Percentiles rank a stretch among this genome's conserved stretches.
Conservation (phyloP, 2,113 vertebrate genomes). For the Thamnophis sirtalis region DNA sequence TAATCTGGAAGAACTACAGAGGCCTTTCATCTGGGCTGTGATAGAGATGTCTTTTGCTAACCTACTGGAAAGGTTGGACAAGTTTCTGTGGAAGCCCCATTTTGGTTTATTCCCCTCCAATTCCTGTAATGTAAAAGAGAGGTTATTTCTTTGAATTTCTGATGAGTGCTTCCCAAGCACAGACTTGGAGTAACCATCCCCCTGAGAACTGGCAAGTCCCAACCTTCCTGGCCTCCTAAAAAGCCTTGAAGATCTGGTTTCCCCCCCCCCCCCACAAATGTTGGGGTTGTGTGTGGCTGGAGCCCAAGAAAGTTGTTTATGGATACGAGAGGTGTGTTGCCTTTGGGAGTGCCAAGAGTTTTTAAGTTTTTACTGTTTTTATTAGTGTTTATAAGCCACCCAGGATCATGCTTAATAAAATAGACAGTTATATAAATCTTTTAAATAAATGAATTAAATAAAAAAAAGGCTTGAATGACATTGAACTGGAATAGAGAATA, state of each 20-base stretch:
- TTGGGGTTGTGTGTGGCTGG: background rate
- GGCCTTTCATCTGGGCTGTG: conserved; percentile 24
- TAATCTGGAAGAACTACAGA: conserved; percentile 32
- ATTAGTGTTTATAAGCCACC: background rate
- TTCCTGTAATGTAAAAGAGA: conserved; percentile 43
- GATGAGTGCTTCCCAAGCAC: conserved; percentile 49
- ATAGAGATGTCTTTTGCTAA: conserved; percentile 20
- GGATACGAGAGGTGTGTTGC: background rate
- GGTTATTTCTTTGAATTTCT: conserved; percentile 49
- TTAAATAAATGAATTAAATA: background rate
- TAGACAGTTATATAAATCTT: background rate
- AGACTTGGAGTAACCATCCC: conserved; percentile 18
- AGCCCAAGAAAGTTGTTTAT: background rate
- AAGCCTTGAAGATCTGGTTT: background rate
- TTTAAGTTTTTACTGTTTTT: background rate
- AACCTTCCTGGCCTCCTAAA: background rate
- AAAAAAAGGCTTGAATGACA: conserved; percentile 13
- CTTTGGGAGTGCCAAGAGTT: background rate
- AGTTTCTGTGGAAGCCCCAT: conserved; percentile 34
- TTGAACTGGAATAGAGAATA: background rate
- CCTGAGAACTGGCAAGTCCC: background rate
- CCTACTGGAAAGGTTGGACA: conserved; percentile 6
- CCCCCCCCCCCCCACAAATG: background rate
- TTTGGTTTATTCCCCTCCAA: conserved; percentile 47
- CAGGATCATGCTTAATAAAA: background rate